Conservation (phyloP, 2,888 invertebrate genomes). For the Drosophila cognata region DNA sequence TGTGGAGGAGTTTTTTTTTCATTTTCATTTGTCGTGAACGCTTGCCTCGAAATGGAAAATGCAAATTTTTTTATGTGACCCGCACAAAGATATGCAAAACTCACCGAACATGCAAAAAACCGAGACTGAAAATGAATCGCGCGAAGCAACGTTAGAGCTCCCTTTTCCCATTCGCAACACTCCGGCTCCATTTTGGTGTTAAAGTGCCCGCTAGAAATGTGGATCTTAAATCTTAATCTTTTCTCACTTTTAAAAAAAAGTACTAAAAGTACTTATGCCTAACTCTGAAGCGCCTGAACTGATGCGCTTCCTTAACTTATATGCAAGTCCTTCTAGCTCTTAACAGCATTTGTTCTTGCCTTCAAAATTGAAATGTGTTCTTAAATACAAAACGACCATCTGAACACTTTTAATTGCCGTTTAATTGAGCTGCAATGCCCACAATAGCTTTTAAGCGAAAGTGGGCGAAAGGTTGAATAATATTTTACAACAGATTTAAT, state of each 20-base stretch:
- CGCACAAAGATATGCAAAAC: slow-evolving; percentile 70
- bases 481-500: background rate
- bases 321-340: background rate
- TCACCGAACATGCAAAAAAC: slow-evolving; percentile 31
- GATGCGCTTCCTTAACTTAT: background rate
- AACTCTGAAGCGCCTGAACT: slow-evolving; percentile 12
- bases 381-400: background rate
- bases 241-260: background rate
- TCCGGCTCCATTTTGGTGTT: slow-evolving; percentile 7
- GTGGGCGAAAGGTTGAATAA: background rate
- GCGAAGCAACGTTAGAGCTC: slow-evolving; percentile 1
- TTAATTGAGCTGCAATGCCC: background rate
- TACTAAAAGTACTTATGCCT: slow-evolving; percentile 17
- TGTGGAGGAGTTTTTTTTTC: background rate
- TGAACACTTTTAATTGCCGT: background rate
- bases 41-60: slow-evolving; percentile 67
- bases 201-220: slow-evolving; percentile 32
- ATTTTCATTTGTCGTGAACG: slow-evolving; percentile 51
- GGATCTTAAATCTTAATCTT: slow-evolving; percentile 20
- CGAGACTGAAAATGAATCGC: slow-evolving; percentile 12
- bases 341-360: background rate
- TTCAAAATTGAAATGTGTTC: background rate
- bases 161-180: background rate
- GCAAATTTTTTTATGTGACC: slow-evolving; percentile 62
- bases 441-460: background rate